Evolutionary conservation across 2,888 invertebrate species (phyloP), one percentile per base, ranked within the genome.

Genomic region (Mythimna loreyi): DNA sequence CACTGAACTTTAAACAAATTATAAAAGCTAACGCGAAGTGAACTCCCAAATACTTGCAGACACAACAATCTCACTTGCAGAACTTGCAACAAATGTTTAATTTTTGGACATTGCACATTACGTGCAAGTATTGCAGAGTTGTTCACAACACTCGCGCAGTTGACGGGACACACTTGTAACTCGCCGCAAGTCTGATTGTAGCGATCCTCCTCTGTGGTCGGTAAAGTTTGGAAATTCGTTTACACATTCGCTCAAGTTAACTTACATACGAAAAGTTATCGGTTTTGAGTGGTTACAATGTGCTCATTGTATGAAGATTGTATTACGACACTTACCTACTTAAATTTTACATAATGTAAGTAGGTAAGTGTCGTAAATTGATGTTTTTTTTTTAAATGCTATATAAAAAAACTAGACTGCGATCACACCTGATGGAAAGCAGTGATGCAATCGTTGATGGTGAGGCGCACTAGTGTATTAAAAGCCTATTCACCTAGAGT

Each of bases 121-220:
- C 68, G 67, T 77, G 30, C 40, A 47, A 73, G 56, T 47, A 67
- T 36, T 57, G 73, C 64, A 43, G 65, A 67, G 53, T 77, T 66
- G 64, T 70, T 65, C 43, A 53, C 67, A 67, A 36, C 66, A 66
- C 57, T 56, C 78, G 67, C 67, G 19, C 33, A 60, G 62, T 53
- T 60, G 79, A 61, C 74, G 50, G 53, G 47, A 75, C 58, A 74
- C 66, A 77, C 77, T 59, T 67, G 79, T 67, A 67, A 65, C 64
- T 58, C 19, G 43, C 73, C 68, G 57, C 70, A 64, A 70, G 47
- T 70, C 70, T 78, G 57, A 78, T 74, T 78, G 67, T 67, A 52
- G 53, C 52, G 64, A 67, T 55, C 47, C 58, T 60, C 55, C 43
- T 47, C 52, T 62, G 4, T 36, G 43, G 53, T 65, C n/a, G 59